Conservation (phyloP, 2,113 vertebrate species). For the Dermatemys mawii region DNA sequence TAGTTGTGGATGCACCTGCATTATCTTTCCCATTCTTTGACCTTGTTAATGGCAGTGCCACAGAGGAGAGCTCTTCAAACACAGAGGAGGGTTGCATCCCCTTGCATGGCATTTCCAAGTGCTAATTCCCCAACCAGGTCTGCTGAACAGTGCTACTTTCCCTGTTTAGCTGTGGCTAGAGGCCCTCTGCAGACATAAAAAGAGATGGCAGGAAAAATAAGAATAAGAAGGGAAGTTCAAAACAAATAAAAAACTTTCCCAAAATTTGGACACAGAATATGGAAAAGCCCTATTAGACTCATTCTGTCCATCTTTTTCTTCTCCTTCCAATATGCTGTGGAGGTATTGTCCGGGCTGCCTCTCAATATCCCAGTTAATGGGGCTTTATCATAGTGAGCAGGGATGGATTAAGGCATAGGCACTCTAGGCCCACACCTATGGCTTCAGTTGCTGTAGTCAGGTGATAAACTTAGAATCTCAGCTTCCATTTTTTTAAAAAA, state of each 20-base stretch:
- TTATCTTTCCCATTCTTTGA: neutral
- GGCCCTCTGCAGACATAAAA: neutral
- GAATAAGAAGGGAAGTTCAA: neutral
- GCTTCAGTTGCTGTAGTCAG: neutral
- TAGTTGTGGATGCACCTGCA: neutral
- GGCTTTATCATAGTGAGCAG: neutral
- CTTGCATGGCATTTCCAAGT: neutral
- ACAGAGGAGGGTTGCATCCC: neutral
- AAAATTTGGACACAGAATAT: neutral
- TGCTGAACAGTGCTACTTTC: neutral
- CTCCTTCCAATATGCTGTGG: neutral
- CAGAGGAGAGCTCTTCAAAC: fast-evolving
- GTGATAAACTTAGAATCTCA: neutral
- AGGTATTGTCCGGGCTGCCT: neutral
- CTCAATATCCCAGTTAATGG: neutral
- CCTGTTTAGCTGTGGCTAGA: conserved; percentile 18
- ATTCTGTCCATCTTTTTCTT: neutral
- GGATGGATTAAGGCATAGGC: neutral
- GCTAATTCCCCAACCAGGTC: neutral
- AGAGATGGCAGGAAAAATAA: neutral
- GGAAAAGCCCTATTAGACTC: neutral
- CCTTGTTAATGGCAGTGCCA: neutral
- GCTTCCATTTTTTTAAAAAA: neutral
- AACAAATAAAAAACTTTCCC: neutral
- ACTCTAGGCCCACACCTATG: neutral